Percentiles rank a stretch among this genome's conserved stretches.
Conservation (phyloP, 2,113 vertebrate species). For the Meles meles region DNA sequence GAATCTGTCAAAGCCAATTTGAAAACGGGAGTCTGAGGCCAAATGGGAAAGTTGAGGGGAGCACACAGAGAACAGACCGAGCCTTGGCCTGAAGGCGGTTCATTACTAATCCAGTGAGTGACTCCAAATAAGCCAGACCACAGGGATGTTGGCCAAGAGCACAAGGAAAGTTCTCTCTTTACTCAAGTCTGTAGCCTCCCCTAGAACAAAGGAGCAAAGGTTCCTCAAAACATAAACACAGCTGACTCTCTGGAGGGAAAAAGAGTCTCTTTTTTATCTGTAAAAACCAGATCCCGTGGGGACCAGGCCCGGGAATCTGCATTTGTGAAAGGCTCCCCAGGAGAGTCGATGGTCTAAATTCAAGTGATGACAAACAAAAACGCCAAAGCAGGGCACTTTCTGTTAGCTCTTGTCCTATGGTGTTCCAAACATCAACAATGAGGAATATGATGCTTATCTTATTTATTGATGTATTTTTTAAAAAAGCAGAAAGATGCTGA, state of each 20-base stretch:
- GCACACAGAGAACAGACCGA: background rate
- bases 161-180: conserved; percentile 26
- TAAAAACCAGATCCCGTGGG: background rate
- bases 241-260: background rate
- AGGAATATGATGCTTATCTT: background rate
- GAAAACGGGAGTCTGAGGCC: conserved; percentile 9
- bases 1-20: conserved; percentile 14
- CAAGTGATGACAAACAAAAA: background rate
- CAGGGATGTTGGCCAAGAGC: conserved; percentile 2
- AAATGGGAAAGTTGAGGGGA: background rate
- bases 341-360: background rate
- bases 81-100: background rate
- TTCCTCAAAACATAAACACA: conserved; percentile 50
- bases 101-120: background rate
- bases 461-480: background rate
- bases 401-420: background rate
- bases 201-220: conserved; percentile 59
- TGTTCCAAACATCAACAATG: background rate
- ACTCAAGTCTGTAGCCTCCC: conserved; percentile 13
- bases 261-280: background rate
- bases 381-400: background rate
- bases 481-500: conserved; percentile 28
- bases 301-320: background rate
- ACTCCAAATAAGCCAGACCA: background rate
- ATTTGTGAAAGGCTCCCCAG: background rate